A percentile compares a stretch with the other conserved stretches of the same genome.
These are phyloP conservation scores for Strigops habroptila DNA, from an alignment of 2,113 vertebrate genomes.

Conservation along the genomic window DNA sequence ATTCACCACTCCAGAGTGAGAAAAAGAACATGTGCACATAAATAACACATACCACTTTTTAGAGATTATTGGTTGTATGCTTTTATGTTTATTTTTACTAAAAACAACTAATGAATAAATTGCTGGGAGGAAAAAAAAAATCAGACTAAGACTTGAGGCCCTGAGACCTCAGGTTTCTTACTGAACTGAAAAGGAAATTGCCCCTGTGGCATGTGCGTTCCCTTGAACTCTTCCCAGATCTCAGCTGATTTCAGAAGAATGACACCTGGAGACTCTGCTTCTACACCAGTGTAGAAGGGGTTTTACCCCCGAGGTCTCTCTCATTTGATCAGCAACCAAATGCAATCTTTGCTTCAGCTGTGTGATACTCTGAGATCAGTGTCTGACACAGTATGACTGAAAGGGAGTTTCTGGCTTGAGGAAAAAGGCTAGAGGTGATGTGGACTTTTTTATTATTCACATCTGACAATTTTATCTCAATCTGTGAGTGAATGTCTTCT, in stretches of 20 bases:
- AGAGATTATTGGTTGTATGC: fast-evolving
- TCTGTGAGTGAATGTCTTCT: not conserved
- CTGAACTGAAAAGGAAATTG: not conserved
- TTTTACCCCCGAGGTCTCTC: not conserved
- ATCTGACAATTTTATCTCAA: not conserved
- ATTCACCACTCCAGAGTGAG: not conserved
- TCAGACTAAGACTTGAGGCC: not conserved
- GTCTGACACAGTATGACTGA: not conserved
- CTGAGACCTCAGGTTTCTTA: not conserved
- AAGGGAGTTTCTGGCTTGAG: not conserved
- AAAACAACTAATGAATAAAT: not conserved
- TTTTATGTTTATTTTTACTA: not conserved
- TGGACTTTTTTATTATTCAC: not conserved
- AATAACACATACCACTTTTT: not conserved
- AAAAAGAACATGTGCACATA: not conserved
- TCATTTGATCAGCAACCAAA: not conserved
- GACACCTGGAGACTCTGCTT: not conserved
- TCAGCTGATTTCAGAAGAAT: not conserved
- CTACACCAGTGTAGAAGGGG: not conserved
- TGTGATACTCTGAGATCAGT: not conserved
- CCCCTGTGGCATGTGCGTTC: not conserved
- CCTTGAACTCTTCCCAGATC: not conserved
- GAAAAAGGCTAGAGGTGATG: not conserved
- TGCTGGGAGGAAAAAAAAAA: not conserved
- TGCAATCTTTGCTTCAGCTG: not conserved